These are phyloP conservation scores for Falco punctatus DNA, from an alignment of 2,113 vertebrate species.

Conservation along the genomic window DNA sequence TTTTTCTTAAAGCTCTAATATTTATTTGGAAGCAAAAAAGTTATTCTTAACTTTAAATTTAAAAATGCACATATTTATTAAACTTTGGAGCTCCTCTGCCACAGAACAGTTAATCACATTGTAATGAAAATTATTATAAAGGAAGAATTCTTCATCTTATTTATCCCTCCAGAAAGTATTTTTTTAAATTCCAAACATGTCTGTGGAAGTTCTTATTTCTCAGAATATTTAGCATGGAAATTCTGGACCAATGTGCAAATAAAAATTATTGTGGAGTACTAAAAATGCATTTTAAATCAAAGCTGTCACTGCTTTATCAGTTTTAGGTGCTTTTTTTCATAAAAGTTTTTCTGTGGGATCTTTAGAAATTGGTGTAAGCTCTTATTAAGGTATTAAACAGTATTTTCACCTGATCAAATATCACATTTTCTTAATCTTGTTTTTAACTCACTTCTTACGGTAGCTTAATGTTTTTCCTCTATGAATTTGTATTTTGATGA, in stretches of 20 bases:
- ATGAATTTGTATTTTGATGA: neutral
- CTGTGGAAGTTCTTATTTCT: neutral
- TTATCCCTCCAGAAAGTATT: neutral
- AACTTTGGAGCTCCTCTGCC: neutral
- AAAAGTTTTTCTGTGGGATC: neutral
- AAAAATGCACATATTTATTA: neutral
- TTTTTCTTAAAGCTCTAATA: neutral
- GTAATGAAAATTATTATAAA: neutral
- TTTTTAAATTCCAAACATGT: neutral
- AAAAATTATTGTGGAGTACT: neutral
- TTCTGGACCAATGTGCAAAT: neutral
- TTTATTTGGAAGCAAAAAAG: neutral
- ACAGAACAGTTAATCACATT: neutral
- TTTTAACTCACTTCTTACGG: neutral
- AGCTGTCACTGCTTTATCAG: neutral
- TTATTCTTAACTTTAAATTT: neutral
- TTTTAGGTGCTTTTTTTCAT: neutral
- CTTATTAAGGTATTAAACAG: neutral
- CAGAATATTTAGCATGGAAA: neutral
- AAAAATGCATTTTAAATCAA: neutral
- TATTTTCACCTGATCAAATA: neutral
- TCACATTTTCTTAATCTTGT: neutral
- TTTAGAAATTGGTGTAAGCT: neutral
- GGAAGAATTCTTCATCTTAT: neutral
- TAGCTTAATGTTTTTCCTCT: neutral